Base-by-base conservation (phyloP, 2,113 vertebrate genomes). In the Perccottus glenii region DNA sequence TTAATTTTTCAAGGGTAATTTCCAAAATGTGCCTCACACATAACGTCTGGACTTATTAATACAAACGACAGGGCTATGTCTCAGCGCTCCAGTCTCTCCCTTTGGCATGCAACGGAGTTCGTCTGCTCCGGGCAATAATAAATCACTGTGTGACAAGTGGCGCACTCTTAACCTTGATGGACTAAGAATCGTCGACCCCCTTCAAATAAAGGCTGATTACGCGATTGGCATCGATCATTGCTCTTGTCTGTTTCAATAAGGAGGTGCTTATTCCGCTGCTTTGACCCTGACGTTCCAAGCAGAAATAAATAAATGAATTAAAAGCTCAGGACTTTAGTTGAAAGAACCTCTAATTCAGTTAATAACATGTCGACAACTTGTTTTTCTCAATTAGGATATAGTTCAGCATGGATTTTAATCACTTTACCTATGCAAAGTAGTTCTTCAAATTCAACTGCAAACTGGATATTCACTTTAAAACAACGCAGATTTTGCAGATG, bases 1-100 rank as follows among this genome's bases (percentile, higher is more conserved):
- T 77, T 81, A 81, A 88, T 87, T 89, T 89, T 92, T 88, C 89
- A 89, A 89, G 85, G 90, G 84, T 91, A 89, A 91, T 91, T 92
- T 90, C 77, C 64, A 78, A 87, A 88, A 85, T 77, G 85, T 51
- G 82, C 71, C 81, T 87, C 88, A 88, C 91, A 89, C 85, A 62
- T 87, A 90, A 90, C 89, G 91, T 91, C 89, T 88, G 84, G 85
- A 88, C 77, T 80, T 90, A 90, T 92, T 91, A 92, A 85, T 51
- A 76, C 87, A 83, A 85, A 59, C 77, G 70, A 63, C 60, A 58
- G 56, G 36, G 66, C 70, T 63, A 27, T 27, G 19, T 27, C 19
- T 27, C 19, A 27, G 19, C 19, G 19, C 15, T 60, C 59, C 73
- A 48, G 52, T 52, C 32, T 67, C 57, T 73, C 36, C 58, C 59